phyloP scores from a whole-genome alignment of 1,140 invertebrate genomes.

The Nebria ingens region DNA sequence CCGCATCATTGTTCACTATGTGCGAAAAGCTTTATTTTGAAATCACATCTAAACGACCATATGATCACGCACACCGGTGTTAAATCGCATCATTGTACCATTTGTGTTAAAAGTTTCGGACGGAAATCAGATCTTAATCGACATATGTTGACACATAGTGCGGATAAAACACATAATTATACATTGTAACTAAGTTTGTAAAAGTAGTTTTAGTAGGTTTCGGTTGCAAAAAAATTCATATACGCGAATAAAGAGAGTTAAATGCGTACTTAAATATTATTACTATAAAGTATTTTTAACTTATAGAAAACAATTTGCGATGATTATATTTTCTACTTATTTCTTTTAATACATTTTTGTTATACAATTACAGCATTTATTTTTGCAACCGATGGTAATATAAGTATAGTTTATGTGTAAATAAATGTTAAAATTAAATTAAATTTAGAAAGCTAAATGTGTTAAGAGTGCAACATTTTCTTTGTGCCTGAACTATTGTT shows the following conservation, averaged over 20 bases:
- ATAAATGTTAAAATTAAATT: too few species aligned
- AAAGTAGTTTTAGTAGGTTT: not conserved
- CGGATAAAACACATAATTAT: not conserved
- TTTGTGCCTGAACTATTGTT: too few species aligned
- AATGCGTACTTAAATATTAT: too few species aligned
- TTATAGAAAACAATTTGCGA: not conserved
- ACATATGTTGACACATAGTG: not conserved
- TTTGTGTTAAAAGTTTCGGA: slow-evolving; percentile 27
- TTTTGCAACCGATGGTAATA: too few species aligned
- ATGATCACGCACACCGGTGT: slow-evolving; percentile 10
- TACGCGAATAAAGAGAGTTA: not conserved
- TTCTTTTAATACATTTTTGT: not conserved
- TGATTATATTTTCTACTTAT: not conserved
- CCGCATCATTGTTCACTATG: slow-evolving; percentile 25
- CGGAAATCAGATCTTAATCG: slow-evolving; percentile 14
- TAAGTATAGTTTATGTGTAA: too few species aligned
- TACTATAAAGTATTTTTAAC: too few species aligned
- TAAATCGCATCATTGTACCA: slow-evolving; percentile 25
- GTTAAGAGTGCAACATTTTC: too few species aligned
- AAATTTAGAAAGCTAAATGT: too few species aligned
- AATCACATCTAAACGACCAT: slow-evolving; percentile 10
- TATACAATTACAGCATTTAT: too few species aligned
- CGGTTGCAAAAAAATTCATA: not conserved
- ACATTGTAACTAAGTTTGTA: not conserved
- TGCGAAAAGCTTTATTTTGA: slow-evolving; percentile 25